A percentile compares a stretch with the other conserved stretches of the same genome.
Conservation (phyloP, 2,797 vertebrate species). For the Loris lydekkerianus region DNA sequence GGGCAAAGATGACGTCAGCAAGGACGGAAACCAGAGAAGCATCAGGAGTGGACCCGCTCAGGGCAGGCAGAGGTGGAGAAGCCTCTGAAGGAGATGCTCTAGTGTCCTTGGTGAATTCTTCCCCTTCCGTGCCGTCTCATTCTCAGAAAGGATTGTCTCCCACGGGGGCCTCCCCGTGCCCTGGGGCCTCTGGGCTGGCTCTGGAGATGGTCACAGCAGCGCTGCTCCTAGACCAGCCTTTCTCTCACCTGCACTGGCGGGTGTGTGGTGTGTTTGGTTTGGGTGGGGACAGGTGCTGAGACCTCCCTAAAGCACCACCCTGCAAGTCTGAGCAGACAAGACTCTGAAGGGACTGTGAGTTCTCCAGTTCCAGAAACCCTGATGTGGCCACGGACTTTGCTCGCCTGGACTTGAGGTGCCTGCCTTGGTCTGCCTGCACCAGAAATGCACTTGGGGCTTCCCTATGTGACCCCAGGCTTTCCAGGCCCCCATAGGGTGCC, state of each 20-base stretch:
- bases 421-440: neutral
- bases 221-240: fast-evolving
- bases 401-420: neutral
- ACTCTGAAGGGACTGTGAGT: neutral
- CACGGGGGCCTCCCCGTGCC: neutral
- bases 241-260: neutral
- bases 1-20: neutral
- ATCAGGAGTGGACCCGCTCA: fast-evolving
- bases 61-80: neutral
- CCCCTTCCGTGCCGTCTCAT: neutral
- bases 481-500: fast-evolving
- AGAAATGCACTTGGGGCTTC: neutral
- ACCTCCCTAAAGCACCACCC: neutral
- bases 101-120: neutral
- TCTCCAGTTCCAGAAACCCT: neutral
- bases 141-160: too few species aligned
- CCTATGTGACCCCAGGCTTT: fast-evolving
- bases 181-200: neutral
- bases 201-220: neutral
- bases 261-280: neutral
- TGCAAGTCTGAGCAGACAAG: neutral
- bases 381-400: neutral
- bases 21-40: neutral
- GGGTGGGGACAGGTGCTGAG: neutral
- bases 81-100: neutral